Base-by-base conservation (phyloP, 2,797 vertebrate species). In the Echeneis naucrates region DNA sequence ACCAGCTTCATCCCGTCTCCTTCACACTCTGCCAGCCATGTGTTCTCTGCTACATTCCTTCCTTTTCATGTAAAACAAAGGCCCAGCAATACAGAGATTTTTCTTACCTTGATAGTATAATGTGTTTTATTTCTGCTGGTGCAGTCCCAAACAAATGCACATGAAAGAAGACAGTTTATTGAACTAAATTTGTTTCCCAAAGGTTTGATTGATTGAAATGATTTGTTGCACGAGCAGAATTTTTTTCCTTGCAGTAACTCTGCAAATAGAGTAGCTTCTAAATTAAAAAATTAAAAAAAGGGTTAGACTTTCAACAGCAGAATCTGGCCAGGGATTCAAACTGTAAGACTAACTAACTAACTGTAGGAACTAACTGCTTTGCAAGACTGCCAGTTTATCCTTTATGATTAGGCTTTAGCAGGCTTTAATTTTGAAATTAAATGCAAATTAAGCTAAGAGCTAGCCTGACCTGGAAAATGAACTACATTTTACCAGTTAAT, bases 41-140 rank as follows among this genome's bases (percentile, higher is more conserved):
- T 67, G 51, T 77, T 60, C 60, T 53, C 74, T 61, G 66, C 70
- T 47, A 40, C 61, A 67, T 73, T 77, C 74, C 60, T 82, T 33
- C 23, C 45, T 67, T 10, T 77, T 53, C 77, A 51, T 70, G 23
- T 23, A 2, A 32, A 64, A 77, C 60, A 27, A 72, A 72, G 51
- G 21, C 55, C 13, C 16, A 8, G 8, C 37, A 57, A 60, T 30
- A 38, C 51, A 27, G 30, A 14, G 2, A 5, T 51, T 51, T 24
- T 42, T 42, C 40, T 44, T 21, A 14, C 48, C 12, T 50, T 32
- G 10, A 23, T 59, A 64, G 30, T 48, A 5, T 24, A 35, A 35
- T 44, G 65, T 42, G 53, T 61, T 60, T 38, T 2, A 48, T 27
- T 30, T 5, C 45, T 63, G 17, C 52, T 63, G 40, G 24, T 65